Conservation (phyloP, 2,113 vertebrate genomes). For the Pseudorasbora parva region DNA sequence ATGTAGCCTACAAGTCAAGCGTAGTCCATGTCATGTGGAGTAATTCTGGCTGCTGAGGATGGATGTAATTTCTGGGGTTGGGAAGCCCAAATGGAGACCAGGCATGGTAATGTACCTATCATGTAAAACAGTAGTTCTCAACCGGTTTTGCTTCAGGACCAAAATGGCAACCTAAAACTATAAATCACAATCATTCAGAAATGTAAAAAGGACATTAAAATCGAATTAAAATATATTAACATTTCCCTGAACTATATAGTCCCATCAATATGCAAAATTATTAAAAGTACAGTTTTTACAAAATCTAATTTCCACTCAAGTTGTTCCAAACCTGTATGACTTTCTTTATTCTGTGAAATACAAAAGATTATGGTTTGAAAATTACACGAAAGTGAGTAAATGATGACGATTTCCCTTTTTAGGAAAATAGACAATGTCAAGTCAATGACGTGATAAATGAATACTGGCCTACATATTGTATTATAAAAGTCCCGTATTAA, state of each 20-base stretch:
- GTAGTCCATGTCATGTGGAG: background rate
- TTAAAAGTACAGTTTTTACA: background rate
- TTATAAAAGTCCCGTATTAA: too few relatives aligned
- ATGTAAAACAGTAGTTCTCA: background rate
- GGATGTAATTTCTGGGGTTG: background rate
- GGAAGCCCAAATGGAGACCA: background rate
- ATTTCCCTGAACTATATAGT: too few relatives aligned
- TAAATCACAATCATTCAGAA: background rate
- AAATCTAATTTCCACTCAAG: too few relatives aligned
- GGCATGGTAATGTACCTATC: background rate
- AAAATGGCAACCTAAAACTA: background rate
- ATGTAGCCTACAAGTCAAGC: constrained; percentile 5
- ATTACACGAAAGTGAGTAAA: background rate
- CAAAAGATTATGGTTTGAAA: too few relatives aligned
- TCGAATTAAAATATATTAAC: too few relatives aligned
- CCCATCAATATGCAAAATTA: too few relatives aligned
- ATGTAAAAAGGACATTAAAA: background rate
- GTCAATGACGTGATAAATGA: too few relatives aligned
- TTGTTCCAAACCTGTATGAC: too few relatives aligned
- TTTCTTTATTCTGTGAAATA: too few relatives aligned
- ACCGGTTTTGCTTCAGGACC: background rate
- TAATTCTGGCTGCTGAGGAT: background rate
- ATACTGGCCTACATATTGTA: background rate
- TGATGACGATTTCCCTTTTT: background rate
- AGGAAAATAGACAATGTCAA: background rate